Base-by-base conservation (phyloP, 2,113 vertebrate species). In the Rutilus rutilus region DNA sequence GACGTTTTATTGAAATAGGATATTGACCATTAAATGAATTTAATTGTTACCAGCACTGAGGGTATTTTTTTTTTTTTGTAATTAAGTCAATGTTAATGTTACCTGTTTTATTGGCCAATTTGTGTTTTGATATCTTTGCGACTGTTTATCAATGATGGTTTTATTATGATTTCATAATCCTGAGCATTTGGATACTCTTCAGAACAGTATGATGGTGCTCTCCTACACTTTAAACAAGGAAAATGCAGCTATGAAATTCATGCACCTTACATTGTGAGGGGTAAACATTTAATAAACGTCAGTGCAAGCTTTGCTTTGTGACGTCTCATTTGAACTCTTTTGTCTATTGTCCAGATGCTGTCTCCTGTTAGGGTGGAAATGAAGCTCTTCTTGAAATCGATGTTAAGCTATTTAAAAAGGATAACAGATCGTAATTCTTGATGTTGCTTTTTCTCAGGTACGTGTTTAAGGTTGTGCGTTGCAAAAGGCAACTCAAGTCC, bases 171-270 rank as follows among this genome's bases (percentile, higher is more conserved):
- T 91, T 89, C 91, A 90, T 23, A 91, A 92, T 91, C 91, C 90
- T 89, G 90, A 92, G 92, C 76, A 87, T 93, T 94, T 87, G 87
- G 91, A 88, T 93, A 92, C 90, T 92, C 90, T 90, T 92, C 90
- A 90, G 87, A 92, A 92, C 81, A 90, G 88, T 82, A 69, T 67
- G 94, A 69, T 67, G 94, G 93, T 96, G 95, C 93, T 95, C 91
- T 94, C 92, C 91, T 95, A 92, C 92, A 95, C 93, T 92, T 93
- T 91, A 94, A 94, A 95, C 90, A 91, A 93, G 92, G 94, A 95
- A 88, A 91, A 92, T 90, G 94, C 94, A 95, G 93, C 93, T 95
- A 94, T 93, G 75, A 86, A 88, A 90, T 88, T 84, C 91, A 93
- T 89, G 87, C 45, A 52, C 57, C 87, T 86, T 83, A 89, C 89